Evolutionary conservation across 2,888 invertebrate species (phyloP).

Genomic region (Eustalomyia histrio): DNA sequence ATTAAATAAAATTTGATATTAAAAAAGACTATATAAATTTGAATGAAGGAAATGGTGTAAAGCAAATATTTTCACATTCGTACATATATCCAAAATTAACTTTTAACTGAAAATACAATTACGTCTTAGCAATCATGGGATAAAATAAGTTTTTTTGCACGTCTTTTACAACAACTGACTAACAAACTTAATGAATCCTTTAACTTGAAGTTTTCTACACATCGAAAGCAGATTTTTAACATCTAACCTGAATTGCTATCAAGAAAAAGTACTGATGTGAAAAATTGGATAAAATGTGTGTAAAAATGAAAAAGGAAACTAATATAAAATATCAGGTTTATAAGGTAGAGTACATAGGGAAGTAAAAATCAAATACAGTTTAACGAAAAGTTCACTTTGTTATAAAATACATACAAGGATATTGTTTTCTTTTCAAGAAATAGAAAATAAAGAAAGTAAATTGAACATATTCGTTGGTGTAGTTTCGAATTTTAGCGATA

Average conservation of each 20-base stretch:
- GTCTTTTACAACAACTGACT: constrained; percentile 67
- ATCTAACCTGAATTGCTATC: constrained; percentile 41
- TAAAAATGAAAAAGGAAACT: constrained; percentile 17
- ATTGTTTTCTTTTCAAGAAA: constrained; percentile 10
- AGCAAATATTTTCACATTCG: neutral
- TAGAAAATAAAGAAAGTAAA: constrained; percentile 23
- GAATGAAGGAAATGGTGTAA: neutral
- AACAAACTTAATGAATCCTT: constrained; percentile 68
- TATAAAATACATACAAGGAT: constrained; percentile 36
- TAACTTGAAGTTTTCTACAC: constrained; percentile 57
- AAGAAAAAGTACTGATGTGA: constrained; percentile 56
- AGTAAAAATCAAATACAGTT: constrained; percentile 39
- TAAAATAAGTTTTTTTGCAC: constrained; percentile 62
- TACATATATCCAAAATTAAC: constrained; percentile 37
- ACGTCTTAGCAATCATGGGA: constrained; percentile 43
- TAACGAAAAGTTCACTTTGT: constrained; percentile 29
- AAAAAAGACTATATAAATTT: neutral
- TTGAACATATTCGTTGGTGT: constrained; percentile 35
- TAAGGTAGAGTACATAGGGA: neutral
- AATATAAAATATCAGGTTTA: constrained; percentile 6
- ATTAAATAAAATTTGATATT: constrained; percentile 16
- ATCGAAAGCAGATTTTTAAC: constrained; percentile 43
- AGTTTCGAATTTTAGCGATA: constrained; percentile 52
- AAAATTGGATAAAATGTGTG: constrained; percentile 58
- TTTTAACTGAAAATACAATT: constrained; percentile 50